These are phyloP conservation scores for Onychostoma macrolepis DNA, from an alignment of 2,113 vertebrate species.

Conservation along the genomic window DNA sequence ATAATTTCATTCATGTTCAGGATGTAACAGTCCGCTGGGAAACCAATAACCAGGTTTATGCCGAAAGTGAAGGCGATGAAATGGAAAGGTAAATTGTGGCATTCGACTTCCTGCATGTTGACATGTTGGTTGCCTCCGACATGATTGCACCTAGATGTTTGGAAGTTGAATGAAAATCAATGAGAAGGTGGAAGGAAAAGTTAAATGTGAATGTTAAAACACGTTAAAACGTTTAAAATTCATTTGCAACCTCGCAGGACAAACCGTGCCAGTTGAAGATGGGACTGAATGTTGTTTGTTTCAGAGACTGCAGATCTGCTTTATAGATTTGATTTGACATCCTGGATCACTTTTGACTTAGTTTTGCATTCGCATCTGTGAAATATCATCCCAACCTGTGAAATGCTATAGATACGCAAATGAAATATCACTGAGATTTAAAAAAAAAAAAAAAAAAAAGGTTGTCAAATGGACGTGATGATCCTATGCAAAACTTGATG, in stretches of 20 bases:
- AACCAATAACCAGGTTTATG: neutral
- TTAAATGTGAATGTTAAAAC: too few species aligned
- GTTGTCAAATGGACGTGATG: neutral
- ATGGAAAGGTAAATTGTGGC: neutral
- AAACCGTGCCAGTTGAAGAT: neutral
- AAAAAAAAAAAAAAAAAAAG: too few species aligned
- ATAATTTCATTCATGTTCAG: neutral
- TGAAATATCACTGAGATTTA: neutral
- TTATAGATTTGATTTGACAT: neutral
- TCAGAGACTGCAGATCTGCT: neutral
- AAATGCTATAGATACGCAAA: neutral
- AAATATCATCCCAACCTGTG: neutral
- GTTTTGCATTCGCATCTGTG: neutral
- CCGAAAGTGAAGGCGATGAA: neutral
- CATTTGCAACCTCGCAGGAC: neutral
- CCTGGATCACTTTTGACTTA: neutral
- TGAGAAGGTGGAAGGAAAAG: neutral
- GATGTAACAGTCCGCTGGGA: slow-evolving; percentile 36
- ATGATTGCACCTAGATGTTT: neutral
- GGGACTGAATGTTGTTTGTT: neutral
- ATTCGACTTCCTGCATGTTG: neutral
- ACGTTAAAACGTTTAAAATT: too few species aligned
- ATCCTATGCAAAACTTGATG: neutral
- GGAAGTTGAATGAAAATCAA: neutral
- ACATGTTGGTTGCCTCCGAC: neutral